Percentiles rank a stretch among this genome's conserved stretches.
These are phyloP conservation scores for Brachyhypopomus gauderio DNA, from an alignment of 2,113 vertebrate genomes.

Conservation along the genomic window DNA sequence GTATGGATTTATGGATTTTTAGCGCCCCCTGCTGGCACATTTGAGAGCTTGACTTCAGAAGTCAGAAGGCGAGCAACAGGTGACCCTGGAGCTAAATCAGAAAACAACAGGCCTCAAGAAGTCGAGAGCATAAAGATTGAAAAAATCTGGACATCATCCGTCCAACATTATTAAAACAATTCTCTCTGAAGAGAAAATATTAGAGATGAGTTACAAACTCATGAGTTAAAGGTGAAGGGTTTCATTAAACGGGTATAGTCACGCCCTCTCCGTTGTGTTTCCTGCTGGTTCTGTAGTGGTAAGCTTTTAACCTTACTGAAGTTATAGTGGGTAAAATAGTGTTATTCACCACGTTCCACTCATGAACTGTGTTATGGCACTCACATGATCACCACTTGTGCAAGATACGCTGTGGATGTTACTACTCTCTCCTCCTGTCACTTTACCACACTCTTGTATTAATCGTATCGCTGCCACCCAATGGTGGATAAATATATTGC, in stretches of 20 bases:
- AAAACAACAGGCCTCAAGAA: no score
- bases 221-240: no score
- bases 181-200: no score
- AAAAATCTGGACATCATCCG: no score
- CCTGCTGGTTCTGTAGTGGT: no score
- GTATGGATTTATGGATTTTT: background rate
- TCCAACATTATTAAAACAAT: no score
- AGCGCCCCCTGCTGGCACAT: conserved; percentile 17
- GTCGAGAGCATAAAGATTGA: no score
- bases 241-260: no score
- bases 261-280: background rate
- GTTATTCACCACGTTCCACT: background rate
- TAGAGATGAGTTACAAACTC: no score
- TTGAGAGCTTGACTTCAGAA: background rate
- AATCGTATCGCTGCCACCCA: background rate
- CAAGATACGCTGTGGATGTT: background rate
- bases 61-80: background rate
- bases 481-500: background rate
- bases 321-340: background rate
- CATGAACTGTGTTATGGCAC: background rate
- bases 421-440: background rate
- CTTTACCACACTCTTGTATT: background rate
- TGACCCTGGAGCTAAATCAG: no score
- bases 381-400: background rate
- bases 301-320: background rate